These are phyloP conservation scores for Knipowitschia caucasica DNA, from an alignment of 2,797 vertebrate genomes.

Conservation along the genomic window DNA sequence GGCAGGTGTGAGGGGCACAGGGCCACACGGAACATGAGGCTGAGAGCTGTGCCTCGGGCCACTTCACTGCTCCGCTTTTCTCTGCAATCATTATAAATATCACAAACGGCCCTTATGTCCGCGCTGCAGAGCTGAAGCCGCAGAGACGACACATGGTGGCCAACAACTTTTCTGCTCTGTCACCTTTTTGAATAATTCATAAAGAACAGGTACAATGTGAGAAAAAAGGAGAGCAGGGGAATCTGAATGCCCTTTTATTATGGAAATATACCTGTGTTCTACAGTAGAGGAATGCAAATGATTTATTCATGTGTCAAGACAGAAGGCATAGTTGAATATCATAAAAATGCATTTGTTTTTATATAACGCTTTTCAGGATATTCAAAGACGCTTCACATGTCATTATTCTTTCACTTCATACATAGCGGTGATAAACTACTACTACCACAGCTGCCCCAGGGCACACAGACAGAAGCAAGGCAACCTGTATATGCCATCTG, in stretches of 20 bases:
- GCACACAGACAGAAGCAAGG: no score
- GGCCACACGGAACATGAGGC: not conserved
- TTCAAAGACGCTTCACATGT: no score
- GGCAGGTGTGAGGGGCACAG: not conserved
- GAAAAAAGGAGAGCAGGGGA: not conserved
- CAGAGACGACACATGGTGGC: not conserved
- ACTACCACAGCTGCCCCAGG: no score
- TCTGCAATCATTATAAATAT: slow-evolving; percentile 2
- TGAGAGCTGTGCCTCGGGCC: not conserved
- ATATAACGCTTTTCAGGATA: no score
- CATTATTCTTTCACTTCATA: no score
- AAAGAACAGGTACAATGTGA: not conserved
- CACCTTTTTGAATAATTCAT: slow-evolving; percentile 7
- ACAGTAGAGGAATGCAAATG: not conserved
- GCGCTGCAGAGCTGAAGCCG: not conserved
- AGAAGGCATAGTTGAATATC: not conserved
- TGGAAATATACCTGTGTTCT: not conserved
- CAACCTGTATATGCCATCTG: no score
- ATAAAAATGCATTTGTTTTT: not conserved
- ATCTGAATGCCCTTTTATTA: not conserved
- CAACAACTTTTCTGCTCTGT: slow-evolving; percentile 4
- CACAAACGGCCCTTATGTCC: not conserved
- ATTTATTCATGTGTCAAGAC: not conserved
- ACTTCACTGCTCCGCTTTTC: not conserved
- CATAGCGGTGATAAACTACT: no score